A percentile compares a stretch with the other conserved stretches of the same genome.
Conservation (phyloP, 2,888 invertebrate genomes). For the Nomada lathburiana region DNA sequence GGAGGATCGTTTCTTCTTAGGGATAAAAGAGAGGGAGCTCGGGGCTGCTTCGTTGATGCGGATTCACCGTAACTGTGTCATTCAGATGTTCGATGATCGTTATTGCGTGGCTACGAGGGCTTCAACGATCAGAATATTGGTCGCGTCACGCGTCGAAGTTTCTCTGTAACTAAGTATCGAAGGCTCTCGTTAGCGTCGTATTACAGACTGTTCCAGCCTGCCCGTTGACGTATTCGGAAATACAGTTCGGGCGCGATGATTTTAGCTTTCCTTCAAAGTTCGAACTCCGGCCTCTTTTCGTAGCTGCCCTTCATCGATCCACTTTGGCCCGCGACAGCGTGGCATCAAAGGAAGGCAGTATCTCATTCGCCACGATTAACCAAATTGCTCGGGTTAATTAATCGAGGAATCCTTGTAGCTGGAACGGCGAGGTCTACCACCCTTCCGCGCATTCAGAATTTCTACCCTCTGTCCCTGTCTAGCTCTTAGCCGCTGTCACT, state of each 20-base stretch:
- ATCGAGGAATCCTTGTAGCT: constrained; percentile 59
- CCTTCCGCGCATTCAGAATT: not conserved
- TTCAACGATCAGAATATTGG: constrained; percentile 15
- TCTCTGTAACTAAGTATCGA: not conserved
- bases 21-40: not conserved
- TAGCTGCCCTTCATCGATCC: not conserved
- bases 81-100: not conserved
- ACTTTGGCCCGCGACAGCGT: not conserved
- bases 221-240: not conserved
- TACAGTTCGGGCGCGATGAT: not conserved
- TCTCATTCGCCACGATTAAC: constrained; percentile 64
- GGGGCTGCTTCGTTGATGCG: not conserved
- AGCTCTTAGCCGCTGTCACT: constrained; percentile 51
- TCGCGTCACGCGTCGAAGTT: constrained; percentile 11
- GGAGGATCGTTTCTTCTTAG: not conserved
- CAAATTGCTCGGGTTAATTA: constrained; percentile 72
- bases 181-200: constrained; percentile 7
- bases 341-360: not conserved
- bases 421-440: constrained; percentile 53
- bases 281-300: not conserved
- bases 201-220: not conserved
- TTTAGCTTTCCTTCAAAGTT: not conserved
- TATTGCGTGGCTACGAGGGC: not conserved
- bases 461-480: constrained; percentile 1
- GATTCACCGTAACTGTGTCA: constrained; percentile 9